Conservation (phyloP, 1,140 invertebrate species). For the Cotesia chilonis region DNA sequence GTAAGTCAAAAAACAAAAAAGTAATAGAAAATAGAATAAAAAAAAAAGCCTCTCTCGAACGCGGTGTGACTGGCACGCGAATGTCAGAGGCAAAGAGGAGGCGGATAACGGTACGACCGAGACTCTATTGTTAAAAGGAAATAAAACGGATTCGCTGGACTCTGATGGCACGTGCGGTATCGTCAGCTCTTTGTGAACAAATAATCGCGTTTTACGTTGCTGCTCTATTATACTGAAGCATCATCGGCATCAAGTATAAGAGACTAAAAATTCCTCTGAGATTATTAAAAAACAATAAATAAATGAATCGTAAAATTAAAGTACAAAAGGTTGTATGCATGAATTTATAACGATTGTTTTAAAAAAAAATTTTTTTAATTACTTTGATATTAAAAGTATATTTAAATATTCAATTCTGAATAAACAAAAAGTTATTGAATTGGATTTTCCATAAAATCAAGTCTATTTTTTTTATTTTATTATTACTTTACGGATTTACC, state of each 20-base stretch:
- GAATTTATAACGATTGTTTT: no score
- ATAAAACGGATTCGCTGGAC: constrained; percentile 36
- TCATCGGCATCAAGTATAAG: background rate
- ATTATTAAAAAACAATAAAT: background rate
- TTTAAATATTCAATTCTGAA: no score
- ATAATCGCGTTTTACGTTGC: constrained; percentile 33
- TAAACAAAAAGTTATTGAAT: no score
- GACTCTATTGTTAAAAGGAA: constrained; percentile 36
- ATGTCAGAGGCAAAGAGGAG: constrained; percentile 16
- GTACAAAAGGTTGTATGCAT: no score
- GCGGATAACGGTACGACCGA: constrained; percentile 20
- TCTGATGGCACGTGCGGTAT: constrained; percentile 31
- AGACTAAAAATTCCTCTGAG: background rate
- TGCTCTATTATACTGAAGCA: constrained; percentile 2
- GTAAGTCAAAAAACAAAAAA: background rate
- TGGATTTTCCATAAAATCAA: no score
- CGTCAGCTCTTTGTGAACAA: constrained; percentile 29
- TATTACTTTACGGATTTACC: no score
- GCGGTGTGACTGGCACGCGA: constrained; percentile 32
- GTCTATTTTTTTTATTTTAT: no score
- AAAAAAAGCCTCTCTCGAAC: constrained; percentile 11
- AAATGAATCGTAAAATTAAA: no score
- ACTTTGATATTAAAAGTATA: no score
- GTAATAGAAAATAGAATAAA: constrained; percentile 14
- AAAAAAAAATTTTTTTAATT: no score